Evolutionary conservation across 2,113 vertebrate species (phyloP).

Genomic region (Entelurus aequoreus): DNA sequence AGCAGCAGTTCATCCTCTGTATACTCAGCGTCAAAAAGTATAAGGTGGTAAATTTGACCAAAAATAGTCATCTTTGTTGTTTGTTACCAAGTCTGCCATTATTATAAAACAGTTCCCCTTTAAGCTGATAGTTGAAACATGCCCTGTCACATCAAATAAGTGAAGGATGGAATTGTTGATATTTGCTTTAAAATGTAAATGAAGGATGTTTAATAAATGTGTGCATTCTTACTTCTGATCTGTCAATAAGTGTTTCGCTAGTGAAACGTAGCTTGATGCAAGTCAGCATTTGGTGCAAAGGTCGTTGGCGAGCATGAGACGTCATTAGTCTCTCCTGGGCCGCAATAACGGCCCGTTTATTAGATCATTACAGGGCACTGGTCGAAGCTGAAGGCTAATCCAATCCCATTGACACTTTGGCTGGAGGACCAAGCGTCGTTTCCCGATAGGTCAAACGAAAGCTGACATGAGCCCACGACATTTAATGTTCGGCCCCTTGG

Average conservation of each 20-base stretch:
- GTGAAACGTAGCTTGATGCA: background rate
- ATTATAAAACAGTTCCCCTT: no score
- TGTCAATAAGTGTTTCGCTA: background rate
- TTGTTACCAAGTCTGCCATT: no score
- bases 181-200: no score
- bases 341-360: conserved; percentile 36
- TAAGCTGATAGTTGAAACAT: no score
- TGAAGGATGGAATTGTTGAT: no score
- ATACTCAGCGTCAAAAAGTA: no score
- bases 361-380: conserved; percentile 28
- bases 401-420: conserved; percentile 34
- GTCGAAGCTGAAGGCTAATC: conserved; percentile 34
- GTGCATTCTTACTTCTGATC: no score
- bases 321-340: conserved; percentile 30
- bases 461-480: conserved; percentile 20
- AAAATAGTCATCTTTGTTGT: no score
- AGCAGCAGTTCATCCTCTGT: no score
- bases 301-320: conserved; percentile 20
- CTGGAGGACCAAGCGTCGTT: conserved; percentile 21
- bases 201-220: no score
- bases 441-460: conserved; percentile 31
- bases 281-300: conserved; percentile 13
- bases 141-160: no score
- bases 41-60: no score
- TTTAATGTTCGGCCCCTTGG: conserved; percentile 18